Base-by-base conservation (phyloP, 2,888 invertebrate species). In the Adelphocoris suturalis region DNA sequence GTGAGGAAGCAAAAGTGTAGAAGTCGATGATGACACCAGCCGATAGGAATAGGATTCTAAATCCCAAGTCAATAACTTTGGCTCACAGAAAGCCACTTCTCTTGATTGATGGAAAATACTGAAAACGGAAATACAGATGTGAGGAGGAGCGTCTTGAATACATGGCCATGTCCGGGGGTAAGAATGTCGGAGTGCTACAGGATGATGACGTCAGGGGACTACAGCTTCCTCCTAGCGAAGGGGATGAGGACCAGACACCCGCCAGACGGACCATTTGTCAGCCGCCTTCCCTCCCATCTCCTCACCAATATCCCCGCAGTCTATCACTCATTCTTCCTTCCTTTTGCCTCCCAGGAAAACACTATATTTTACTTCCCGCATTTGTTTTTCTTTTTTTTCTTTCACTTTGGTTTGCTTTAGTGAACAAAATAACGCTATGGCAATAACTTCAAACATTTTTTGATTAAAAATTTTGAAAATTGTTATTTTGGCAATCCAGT, bases 201-300 rank as follows among this genome's bases (percentile, higher is more conserved):
- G 68, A 68, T 68, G 68, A 68, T 68, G 68, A 68, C 23, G 2
- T 19, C 68, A 12, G 23, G 19, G 68, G 68, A 23, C 68, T 68
- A 19, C 68, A 68, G 68, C 23, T 16, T 52, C 52, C 37, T 57
- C 57, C n/a, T 57, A 57, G 57, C 19, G n/a, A 57, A 57, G n/a
- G 57, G 27, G 68, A 19, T 68, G 68, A 68, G 68, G 68, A 23
- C 68, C 68, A 68, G 68, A 68, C 68, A 68, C 68, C 68, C 68
- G 68, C 68, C 68, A 68, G 68, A 68, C 68, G 68, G 13, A 68
- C 68, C 68, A 68, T 68, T 68, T 68, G 68, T 68, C 68, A 68
- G 68, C 68, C 68, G 23, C 23, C 68, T 57, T n/a, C n/a, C 57
- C 14, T 14, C n/a, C 0, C 16, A 13, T n/a, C 16, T 13, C 23